Evolutionary conservation across 2,797 vertebrate species (phyloP).

Genomic region (Lophura swinhoii): DNA sequence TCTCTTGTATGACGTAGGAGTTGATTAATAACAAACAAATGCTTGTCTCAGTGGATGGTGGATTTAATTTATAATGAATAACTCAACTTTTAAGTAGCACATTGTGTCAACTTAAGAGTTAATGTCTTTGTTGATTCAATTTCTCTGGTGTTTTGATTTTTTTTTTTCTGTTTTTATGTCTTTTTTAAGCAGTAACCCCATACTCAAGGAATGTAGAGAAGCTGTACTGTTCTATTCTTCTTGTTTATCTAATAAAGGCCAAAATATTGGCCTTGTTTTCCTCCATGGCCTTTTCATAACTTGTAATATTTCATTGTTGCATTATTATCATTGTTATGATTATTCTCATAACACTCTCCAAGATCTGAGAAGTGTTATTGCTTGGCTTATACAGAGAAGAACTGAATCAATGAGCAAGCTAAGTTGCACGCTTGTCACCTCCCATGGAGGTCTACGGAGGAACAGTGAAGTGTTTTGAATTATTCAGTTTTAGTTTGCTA

Average conservation of each 20-base stretch:
- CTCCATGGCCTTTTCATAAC: neutral
- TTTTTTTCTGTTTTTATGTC: neutral
- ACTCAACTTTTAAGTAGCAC: neutral
- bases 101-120: neutral
- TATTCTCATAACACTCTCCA: neutral
- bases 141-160: neutral
- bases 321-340: neutral
- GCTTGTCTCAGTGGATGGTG: neutral
- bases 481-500: neutral
- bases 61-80: neutral
- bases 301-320: neutral
- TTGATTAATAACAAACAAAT: neutral
- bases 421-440: rapidly evolving
- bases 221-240: neutral
- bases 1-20: neutral
- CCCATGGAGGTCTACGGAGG: neutral
- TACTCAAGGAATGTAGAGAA: neutral
- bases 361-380: neutral
- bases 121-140: neutral
- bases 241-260: neutral
- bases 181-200: neutral
- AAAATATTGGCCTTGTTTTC: neutral
- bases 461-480: neutral
- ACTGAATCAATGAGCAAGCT: neutral
- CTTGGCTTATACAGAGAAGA: neutral